Evolutionary conservation across 2,888 invertebrate genomes (phyloP).

Genomic region (Caenorhabditis zanzibari): DNA sequence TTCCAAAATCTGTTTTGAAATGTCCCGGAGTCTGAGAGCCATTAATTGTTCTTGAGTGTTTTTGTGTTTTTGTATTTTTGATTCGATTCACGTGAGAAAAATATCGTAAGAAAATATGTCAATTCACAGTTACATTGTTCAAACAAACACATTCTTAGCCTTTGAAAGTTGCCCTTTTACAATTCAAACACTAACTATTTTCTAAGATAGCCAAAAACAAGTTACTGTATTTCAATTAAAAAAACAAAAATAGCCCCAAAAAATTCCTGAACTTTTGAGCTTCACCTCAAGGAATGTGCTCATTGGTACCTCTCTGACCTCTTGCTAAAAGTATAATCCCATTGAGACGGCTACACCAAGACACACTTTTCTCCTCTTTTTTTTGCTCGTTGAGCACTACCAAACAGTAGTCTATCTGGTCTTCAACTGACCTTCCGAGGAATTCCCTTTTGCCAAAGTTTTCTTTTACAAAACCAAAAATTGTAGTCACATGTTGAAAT

Average conservation of each 20-base stretch:
- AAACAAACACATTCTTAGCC: conserved; percentile 23
- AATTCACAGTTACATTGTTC: conserved; percentile 1
- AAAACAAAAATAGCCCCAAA: neutral
- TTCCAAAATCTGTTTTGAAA: too few species aligned
- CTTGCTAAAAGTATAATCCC: conserved; percentile 41
- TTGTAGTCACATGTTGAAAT: conserved; percentile 26
- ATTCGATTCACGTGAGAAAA: conserved; percentile 23
- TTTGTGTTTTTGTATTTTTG: conserved; percentile 10
- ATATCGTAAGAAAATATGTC: neutral
- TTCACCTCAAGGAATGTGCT: conserved; percentile 30
- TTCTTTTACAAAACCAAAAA: conserved; percentile 15
- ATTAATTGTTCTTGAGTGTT: conserved; percentile 1
- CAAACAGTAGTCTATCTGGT: conserved; percentile 43
- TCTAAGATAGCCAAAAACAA: neutral
- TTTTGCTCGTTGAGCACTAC: conserved; percentile 32
- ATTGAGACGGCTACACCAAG: conserved; percentile 29
- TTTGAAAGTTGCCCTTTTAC: conserved; percentile 29
- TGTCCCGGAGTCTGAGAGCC: too few species aligned
- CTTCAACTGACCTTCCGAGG: conserved; percentile 28
- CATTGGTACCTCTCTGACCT: conserved; percentile 56
- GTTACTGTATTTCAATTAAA: neutral
- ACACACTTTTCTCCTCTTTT: conserved; percentile 49
- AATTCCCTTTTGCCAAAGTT: conserved; percentile 15
- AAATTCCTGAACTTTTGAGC: conserved; percentile 28
- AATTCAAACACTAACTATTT: conserved; percentile 19